Conservation (phyloP, 2,797 vertebrate species). For the Percopsis omiscomaycus region DNA sequence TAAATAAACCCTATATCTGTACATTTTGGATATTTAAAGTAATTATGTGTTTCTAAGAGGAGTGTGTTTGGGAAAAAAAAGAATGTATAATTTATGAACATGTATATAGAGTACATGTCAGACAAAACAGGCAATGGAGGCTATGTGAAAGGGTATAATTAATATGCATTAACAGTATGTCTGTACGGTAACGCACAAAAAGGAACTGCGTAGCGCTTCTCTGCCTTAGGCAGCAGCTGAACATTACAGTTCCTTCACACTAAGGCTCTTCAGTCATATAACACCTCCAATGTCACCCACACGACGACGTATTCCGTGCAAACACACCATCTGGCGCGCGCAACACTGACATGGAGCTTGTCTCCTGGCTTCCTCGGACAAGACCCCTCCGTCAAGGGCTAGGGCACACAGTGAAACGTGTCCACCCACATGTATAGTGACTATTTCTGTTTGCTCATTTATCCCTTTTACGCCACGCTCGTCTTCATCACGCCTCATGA, state of each 20-base stretch:
- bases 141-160: too few species aligned
- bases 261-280: constrained; percentile 48
- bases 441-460: constrained; percentile 33
- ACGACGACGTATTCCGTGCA: constrained; percentile 50
- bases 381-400: constrained; percentile 22
- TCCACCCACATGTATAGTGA: constrained; percentile 35
- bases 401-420: constrained; percentile 19
- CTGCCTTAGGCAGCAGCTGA: constrained; percentile 1
- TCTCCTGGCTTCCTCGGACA: constrained; percentile 26
- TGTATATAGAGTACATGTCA: too few species aligned
- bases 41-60: too few species aligned
- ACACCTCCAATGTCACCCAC: constrained; percentile 61
- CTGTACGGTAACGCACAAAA: too few species aligned
- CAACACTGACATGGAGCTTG: constrained; percentile 27
- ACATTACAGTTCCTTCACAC: constrained; percentile 33
- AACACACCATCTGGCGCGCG: constrained; percentile 59
- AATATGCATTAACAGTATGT: too few species aligned
- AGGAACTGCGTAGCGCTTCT: background rate
- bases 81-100: too few species aligned
- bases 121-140: too few species aligned
- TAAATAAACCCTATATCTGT: too few species aligned
- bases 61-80: too few species aligned
- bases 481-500: constrained; percentile 22
- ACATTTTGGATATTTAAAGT: too few species aligned
- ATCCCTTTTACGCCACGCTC: constrained; percentile 16